A percentile compares a stretch with the other conserved stretches of the same genome.
These are phyloP conservation scores for Diplazon laetatorius DNA, from an alignment of 2,888 invertebrate species.

Conservation along the genomic window DNA sequence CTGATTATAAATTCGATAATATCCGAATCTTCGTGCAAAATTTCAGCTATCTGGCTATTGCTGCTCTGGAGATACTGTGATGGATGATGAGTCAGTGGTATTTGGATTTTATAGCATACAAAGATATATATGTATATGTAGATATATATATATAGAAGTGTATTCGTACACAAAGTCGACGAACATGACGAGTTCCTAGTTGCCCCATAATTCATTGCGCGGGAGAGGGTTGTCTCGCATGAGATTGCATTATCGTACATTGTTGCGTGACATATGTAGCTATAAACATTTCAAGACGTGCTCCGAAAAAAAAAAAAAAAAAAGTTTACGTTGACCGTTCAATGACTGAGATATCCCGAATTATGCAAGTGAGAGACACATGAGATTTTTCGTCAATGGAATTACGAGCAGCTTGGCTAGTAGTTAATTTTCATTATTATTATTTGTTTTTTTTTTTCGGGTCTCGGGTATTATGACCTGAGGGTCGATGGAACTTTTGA, in stretches of 20 bases:
- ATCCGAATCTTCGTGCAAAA: too few relatives aligned
- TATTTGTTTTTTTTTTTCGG: background rate
- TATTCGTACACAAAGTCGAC: conserved; percentile 8
- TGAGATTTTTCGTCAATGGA: conserved; percentile 53
- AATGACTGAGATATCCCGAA: conserved; percentile 37
- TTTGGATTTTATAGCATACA: too few relatives aligned
- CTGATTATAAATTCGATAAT: too few relatives aligned
- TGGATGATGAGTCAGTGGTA: too few relatives aligned
- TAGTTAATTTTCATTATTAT: conserved; percentile 43
- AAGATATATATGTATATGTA: background rate
- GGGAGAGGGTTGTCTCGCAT: conserved; percentile 45
- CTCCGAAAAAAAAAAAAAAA: too few relatives aligned
- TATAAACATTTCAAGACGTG: conserved; percentile 42
- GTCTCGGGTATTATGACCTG: background rate
- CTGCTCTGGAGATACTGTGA: too few relatives aligned
- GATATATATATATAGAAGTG: background rate
- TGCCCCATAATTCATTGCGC: conserved; percentile 43
- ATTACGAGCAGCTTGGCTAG: conserved; percentile 35
- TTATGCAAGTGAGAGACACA: conserved; percentile 29
- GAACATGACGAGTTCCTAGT: conserved; percentile 28
- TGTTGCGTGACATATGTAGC: conserved; percentile 1
- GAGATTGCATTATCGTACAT: conserved; percentile 35
- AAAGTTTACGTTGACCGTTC: conserved; percentile 35
- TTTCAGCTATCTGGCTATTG: too few relatives aligned
- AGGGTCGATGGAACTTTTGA: background rate